These are phyloP conservation scores for Galago senegalensis DNA, from an alignment of 2,797 vertebrate species.

Conservation along the genomic window DNA sequence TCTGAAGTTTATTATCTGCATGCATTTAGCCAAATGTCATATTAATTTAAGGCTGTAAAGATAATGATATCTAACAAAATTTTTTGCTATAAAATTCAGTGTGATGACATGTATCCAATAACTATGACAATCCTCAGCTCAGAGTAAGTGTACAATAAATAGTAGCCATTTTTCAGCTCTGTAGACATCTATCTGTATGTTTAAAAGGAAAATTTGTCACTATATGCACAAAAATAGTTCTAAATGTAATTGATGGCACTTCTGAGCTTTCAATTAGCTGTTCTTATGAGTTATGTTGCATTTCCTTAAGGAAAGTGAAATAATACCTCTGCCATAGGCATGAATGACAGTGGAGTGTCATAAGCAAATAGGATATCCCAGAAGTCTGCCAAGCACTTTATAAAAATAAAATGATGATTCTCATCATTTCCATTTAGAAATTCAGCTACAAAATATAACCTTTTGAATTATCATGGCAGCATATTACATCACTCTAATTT, in stretches of 20 bases:
- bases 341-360: not conserved
- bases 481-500: not conserved
- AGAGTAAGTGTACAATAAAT: not conserved
- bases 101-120: not conserved
- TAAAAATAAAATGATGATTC: constrained; percentile 17
- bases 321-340: not conserved
- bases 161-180: not conserved
- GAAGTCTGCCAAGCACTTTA: not conserved
- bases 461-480: not conserved
- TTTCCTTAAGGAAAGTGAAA: constrained; percentile 3
- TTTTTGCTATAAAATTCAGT: not conserved
- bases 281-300: not conserved
- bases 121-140: not conserved
- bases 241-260: constrained; percentile 20
- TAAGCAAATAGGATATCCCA: not conserved
- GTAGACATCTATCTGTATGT: not conserved
- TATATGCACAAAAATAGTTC: not conserved
- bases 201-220: not conserved
- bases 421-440: constrained; percentile 3
- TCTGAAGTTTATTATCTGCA: not conserved
- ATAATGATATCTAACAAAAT: not conserved
- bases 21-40: not conserved
- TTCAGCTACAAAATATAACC: not conserved
- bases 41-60: not conserved
- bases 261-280: not conserved